Evolutionary conservation across 1,140 invertebrate genomes (phyloP).

Genomic region (Cydia strobilella): DNA sequence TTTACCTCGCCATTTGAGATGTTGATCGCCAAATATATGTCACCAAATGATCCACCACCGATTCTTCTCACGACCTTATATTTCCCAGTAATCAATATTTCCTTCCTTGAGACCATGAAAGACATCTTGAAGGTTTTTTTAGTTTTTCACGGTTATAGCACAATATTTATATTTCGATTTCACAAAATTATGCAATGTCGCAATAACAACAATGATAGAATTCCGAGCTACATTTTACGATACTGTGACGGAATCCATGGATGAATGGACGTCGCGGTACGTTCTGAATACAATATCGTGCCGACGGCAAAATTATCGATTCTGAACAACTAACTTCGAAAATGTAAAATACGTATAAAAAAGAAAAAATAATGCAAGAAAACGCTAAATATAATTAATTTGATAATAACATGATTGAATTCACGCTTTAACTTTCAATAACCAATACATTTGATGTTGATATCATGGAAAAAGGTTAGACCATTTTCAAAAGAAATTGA

Average conservation of each 20-base stretch:
- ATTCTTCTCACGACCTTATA: slow-evolving; percentile 98
- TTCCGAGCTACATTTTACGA: slow-evolving; percentile 56
- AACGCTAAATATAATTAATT: neutral
- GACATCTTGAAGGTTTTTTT: slow-evolving; percentile 42
- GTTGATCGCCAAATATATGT: slow-evolving; percentile 99
- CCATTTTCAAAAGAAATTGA: neutral
- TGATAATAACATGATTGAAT: neutral
- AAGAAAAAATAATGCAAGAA: neutral
- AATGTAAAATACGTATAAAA: slow-evolving; percentile 4
- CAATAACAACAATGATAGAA: slow-evolving; percentile 54
- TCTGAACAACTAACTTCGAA: neutral
- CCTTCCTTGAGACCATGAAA: slow-evolving; percentile 44
- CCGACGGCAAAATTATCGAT: slow-evolving; percentile 11
- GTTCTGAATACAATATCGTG: slow-evolving; percentile 40
- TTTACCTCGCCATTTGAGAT: slow-evolving; percentile 95
- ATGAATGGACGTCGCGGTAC: slow-evolving; percentile 48
- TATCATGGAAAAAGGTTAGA: neutral
- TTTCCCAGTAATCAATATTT: slow-evolving; percentile 87
- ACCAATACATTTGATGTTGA: neutral
- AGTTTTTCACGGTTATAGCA: slow-evolving; percentile 27
- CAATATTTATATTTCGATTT: slow-evolving; percentile 40
- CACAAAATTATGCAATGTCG: slow-evolving; percentile 50
- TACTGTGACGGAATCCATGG: slow-evolving; percentile 39
- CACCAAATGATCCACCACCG: slow-evolving; percentile 98
- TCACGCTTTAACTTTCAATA: neutral